phyloP scores from a whole-genome alignment of 30 jellyfish, hydroid and myxozoan species.

The Turritopsis dohrnii region DNA sequence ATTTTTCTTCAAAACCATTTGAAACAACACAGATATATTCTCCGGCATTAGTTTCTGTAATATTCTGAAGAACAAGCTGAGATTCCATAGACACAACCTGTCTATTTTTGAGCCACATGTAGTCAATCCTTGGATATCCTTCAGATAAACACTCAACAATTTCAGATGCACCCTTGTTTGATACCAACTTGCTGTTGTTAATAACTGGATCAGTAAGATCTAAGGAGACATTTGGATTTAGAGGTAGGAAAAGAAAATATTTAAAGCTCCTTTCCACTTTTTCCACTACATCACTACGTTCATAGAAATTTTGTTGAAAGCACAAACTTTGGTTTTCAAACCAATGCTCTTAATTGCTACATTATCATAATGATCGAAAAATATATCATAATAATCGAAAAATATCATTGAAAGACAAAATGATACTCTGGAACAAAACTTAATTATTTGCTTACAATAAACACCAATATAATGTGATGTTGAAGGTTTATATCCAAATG shows the following conservation, averaged over 20 bases:
- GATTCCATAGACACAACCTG: background rate
- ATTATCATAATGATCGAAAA: too few relatives aligned
- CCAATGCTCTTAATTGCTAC: too few relatives aligned
- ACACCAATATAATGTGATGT: background rate
- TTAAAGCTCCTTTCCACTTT: too few relatives aligned
- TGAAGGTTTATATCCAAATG: background rate
- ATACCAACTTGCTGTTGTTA: background rate
- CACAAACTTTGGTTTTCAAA: too few relatives aligned
- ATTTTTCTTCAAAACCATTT: slow-evolving; percentile 8
- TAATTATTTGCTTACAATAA: background rate
- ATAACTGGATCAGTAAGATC: slow-evolving; percentile 2
- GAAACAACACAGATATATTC: slow-evolving; percentile 8
- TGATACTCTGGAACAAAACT: too few relatives aligned
- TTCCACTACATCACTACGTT: too few relatives aligned
- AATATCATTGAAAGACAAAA: too few relatives aligned
- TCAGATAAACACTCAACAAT: background rate
- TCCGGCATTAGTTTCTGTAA: slow-evolving; percentile 4
- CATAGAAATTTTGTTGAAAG: too few relatives aligned
- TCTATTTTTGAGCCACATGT: background rate
- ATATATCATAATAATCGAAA: too few relatives aligned
- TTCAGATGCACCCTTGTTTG: slow-evolving; percentile 1
- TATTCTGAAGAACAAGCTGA: background rate
- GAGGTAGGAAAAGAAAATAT: background rate
- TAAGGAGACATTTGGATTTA: background rate
- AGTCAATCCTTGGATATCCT: background rate